Evolutionary conservation across 2,888 invertebrate species (phyloP), one percentile per base, ranked within the genome.

Genomic region (Linnaemya vulpina): DNA sequence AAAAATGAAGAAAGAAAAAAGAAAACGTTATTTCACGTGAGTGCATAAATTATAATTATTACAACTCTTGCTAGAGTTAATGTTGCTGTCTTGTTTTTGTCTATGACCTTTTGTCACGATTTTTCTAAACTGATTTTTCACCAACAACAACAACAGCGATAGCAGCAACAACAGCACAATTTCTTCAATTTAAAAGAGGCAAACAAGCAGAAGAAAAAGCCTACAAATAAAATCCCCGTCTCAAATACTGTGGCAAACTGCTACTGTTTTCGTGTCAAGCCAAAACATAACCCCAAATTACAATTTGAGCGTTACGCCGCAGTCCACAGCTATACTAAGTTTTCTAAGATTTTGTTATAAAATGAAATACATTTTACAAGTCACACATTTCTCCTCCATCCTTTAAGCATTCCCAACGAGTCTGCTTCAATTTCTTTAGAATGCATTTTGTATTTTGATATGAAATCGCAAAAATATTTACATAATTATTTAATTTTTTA

Each of bases 11-110:
- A 40, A 55, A 65, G 20, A 68, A 46, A 71, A 51, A 51, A 51
- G 38, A 46, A 71, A 84, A 85, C 53, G 13, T 71, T 82, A 75
- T 71, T 85, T 84, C 78, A 86, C 84, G 78, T 86, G 83, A 86
- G 81, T 84, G 86, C 83, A 86, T 86, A 86, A 86, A 86, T 86
- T 86, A 86, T 84, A 86, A 86, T 84, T 84, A 85, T 82, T 82
- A 85, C 85, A 79, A 82, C 78, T 67, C 62, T 65, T 70, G 75
- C 51, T 30, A 35, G 73, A 79, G 62, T 79, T 58, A 73, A 80
- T 80, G 65, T 51, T 20, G 60, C 7, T 71, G 30, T 58, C 7
- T 67, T 82, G 55, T 49, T 65, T 49, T 20, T 38, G 68, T 70
- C 67, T 65, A 65, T 85, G 85, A 85, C 82, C 85, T 85, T 71